Base-by-base conservation (phyloP, 2,888 invertebrate genomes). In the Sarcophaga subvicina region DNA sequence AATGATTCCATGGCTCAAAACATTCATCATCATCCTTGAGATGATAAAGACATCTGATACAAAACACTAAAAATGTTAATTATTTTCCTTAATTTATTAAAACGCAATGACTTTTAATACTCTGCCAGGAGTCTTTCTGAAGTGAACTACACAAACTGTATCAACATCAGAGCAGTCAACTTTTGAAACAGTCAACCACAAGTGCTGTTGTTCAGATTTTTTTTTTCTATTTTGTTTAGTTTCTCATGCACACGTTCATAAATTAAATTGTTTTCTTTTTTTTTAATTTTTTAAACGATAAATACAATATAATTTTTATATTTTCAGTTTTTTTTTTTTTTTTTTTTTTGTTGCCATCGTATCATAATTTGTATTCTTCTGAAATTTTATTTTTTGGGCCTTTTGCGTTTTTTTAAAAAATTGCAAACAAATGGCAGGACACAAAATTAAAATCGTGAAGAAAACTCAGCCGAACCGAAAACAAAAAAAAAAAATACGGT, bases 341-440 rank as follows among this genome's bases (percentile, higher is more conserved):
- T 11, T 70, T 80, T 84, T 63, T 45, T 45, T 72, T 78, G 71
- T 75, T 79, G 77, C 54, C 73, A 80, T 78, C 83, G 77, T 80
- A 86, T 83, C 71, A 82, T 79, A 81, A 76, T 83, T 84, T 79
- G 63, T 79, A 25, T 75, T 64, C 25, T 22, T 20, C 12, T 37
- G 63, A 37, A 59, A 60, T 17, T 49, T 73, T 20, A 27, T 69
- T 22, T 4, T 80, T 49, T 66, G 27, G 17, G 62, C 10, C 27
- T n/a, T 12, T n/a, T 2, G 73, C 75, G 20, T 76, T 70, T 37
- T 70, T 37, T 37, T 81, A 78, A 71, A 80, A 82, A 67, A 77
- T 77, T 72, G 62, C 83, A 85, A 76, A 72, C 83, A 86, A 86
- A 84, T 78, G 79, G 71, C 76, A 75, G 83, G 78, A 79, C 79